Percentiles rank a stretch among this genome's conserved stretches.
Evolutionary conservation across 2,888 invertebrate species (phyloP).

Genomic region (Leptinotarsa haldemani): DNA sequence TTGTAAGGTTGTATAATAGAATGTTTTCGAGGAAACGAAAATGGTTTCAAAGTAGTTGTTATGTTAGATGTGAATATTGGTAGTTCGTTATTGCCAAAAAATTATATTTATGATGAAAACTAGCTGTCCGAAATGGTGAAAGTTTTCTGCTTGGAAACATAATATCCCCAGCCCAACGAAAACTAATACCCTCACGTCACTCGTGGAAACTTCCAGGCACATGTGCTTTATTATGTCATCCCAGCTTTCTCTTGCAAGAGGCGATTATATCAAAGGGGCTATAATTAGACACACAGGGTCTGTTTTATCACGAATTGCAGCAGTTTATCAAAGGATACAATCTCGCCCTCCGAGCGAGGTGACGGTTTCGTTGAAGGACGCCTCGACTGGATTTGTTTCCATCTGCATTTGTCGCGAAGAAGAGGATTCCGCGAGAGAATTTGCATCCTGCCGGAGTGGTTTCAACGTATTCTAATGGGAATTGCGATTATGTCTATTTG

Average conservation of each 20-base stretch:
- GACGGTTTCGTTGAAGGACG: not conserved
- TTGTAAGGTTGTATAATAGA: no score
- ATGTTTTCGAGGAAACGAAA: no score
- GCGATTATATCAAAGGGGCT: conserved; percentile 13
- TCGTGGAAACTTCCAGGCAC: not conserved
- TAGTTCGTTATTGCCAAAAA: no score
- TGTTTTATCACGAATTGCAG: conserved; percentile 1
- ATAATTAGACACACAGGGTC: conserved; percentile 11
- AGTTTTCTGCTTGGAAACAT: not conserved
- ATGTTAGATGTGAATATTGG: no score
- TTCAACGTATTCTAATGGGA: not conserved
- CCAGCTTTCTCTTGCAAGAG: not conserved
- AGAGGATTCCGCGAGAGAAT: not conserved
- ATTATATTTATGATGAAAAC: not conserved
- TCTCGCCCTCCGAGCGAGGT: not conserved
- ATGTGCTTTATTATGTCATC: conserved; percentile 1
- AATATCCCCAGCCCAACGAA: not conserved
- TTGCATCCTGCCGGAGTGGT: not conserved
- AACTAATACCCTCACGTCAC: not conserved
- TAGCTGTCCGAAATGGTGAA: not conserved
- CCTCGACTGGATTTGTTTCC: not conserved
- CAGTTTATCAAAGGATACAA: conserved; percentile 8
- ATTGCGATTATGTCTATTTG: conserved; percentile 8
- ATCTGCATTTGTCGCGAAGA: conserved; percentile 5
- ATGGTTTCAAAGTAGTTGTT: no score